Base-by-base conservation (phyloP, 2,797 vertebrate genomes). In the Lophotriccus pileatus region DNA sequence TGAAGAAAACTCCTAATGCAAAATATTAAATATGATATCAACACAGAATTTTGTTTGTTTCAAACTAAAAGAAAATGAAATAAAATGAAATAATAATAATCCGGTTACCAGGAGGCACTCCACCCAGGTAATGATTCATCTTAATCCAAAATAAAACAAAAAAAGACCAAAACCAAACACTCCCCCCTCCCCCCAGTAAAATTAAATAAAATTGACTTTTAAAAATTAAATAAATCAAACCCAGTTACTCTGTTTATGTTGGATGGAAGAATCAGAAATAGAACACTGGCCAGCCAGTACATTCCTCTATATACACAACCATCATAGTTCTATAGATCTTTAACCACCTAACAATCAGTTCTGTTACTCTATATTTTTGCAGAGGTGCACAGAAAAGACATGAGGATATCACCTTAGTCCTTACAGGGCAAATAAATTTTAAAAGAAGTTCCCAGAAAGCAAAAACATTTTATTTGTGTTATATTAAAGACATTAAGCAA, bases 31-130 rank as follows among this genome's bases (percentile, higher is more conserved):
- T 87, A 34, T 24, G 2, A 58, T 91, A 66, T 63, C 63, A 82
- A 12, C 75, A 64, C 75, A 93, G 70, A 30, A n/a, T 86, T 89
- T 84, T 77, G 21, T 89, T 94, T 95, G 32, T 56, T 95, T 95
- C 64, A 80, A 81, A 83, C 14, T 32, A 52, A 87, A 89, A 49
- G 9, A 56, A 89, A 86, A 88, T 72, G 9, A 90, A 60, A 39
- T 21, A 91, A 28, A 50, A 50, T 50, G 49, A 30, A 52, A 73
- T 62, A 67, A 83, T 49, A 89, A 89, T 93, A 81, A 90, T 69
- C 37, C 8, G 11, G 20, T 89, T 82, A 66, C 43, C 32, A n/a
- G 0, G 12, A 67, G 66, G 16, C 32, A 47, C 47, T 91, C 52
- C 73, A 90, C 82, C 20, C 28, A 85, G 84, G 56, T 73, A 78